Base-by-base conservation (phyloP, 2,797 vertebrate species). In the Chromis chromis region DNA sequence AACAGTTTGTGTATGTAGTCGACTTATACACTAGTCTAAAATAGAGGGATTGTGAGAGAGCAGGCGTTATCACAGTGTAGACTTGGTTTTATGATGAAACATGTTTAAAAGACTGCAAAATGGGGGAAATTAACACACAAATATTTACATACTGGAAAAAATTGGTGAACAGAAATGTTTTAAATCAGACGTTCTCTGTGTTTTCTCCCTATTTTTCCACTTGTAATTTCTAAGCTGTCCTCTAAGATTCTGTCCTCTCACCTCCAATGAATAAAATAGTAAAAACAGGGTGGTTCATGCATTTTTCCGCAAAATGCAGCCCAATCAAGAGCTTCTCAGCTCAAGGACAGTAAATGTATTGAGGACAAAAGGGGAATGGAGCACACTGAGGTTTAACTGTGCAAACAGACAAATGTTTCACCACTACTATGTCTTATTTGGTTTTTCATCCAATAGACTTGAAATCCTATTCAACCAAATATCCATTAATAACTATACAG, bases 31-130 rank as follows among this genome's bases (percentile, higher is more conserved):
- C 8, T 0, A 0, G 16, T 31, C 28, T 40, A 36, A 60, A 48
- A 25, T 6, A 54, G 28, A 49, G 22, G 58, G 14, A 44, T 36
- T 9, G 44, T n/a, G 17, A n/a, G 44, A 39, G 14, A 66, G 64
- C 17, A 22, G 0, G 14, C 11, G 28, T 65, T 75, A 44, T 72
- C 71, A 39, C 33, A 64, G 33, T 44, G 25, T 50, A 54, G 4
- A 25, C 73, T 46, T 14, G 39, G 9, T 28, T 61, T 61, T 5
- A 33, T 39, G 16, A 48, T 58, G 27, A 59, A 71, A 4, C 13
- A 16, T 3, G 3, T 57, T 63, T 60, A 42, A 66, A 74, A 69
- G 42, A 27, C 60, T 63, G 36, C 8, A 56, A 70, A 79, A 81
- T 27, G 10, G 52, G 28, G 59, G 31, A 65, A 57, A 48, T 0